These are phyloP conservation scores for Bradypodion pumilum DNA, from an alignment of 2,797 vertebrate genomes.

Conservation along the genomic window DNA sequence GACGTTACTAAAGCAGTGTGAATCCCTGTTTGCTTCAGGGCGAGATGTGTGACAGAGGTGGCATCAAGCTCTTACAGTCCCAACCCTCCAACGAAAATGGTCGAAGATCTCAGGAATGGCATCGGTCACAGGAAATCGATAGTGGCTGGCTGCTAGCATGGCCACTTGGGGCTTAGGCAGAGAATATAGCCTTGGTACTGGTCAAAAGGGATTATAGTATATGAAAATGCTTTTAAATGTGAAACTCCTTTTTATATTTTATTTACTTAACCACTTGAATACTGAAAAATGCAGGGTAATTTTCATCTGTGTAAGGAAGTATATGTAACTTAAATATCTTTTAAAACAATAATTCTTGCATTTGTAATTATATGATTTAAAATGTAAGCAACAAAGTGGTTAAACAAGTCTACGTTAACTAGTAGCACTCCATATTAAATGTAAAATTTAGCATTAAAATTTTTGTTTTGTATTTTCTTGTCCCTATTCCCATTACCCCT, in stretches of 20 bases:
- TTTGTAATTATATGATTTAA: slow-evolving; percentile 75
- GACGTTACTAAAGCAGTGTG: slow-evolving; percentile 99
- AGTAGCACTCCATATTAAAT: slow-evolving; percentile 79
- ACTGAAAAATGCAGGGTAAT: slow-evolving; percentile 77
- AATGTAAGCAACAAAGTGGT: slow-evolving; percentile 83
- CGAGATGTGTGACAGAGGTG: slow-evolving; percentile 99
- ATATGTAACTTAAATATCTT: slow-evolving; percentile 70
- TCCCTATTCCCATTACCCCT: slow-evolving; percentile 87
- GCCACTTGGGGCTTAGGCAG: slow-evolving; percentile 93
- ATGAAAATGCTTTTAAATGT: slow-evolving; percentile 76
- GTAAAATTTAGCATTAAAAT: slow-evolving; percentile 85
- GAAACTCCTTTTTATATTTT: slow-evolving; percentile 71
- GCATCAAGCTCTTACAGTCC: slow-evolving; percentile 99
- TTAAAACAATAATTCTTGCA: slow-evolving; percentile 73
- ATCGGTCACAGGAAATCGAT: slow-evolving; percentile 97
- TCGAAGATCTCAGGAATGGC: slow-evolving; percentile 99
- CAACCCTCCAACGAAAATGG: slow-evolving; percentile 95
- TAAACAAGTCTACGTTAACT: slow-evolving; percentile 81
- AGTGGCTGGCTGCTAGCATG: slow-evolving; percentile 92
- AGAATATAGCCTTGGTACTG: slow-evolving; percentile 93
- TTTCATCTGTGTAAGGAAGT: slow-evolving; percentile 77
- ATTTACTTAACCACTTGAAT: slow-evolving; percentile 78
- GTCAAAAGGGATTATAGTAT: slow-evolving; percentile 81
- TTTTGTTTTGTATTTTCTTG: slow-evolving; percentile 94
- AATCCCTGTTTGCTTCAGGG: slow-evolving; percentile 99